These are phyloP conservation scores for Yponomeuta cagnagella DNA, from an alignment of 2,888 invertebrate genomes.

Conservation along the genomic window DNA sequence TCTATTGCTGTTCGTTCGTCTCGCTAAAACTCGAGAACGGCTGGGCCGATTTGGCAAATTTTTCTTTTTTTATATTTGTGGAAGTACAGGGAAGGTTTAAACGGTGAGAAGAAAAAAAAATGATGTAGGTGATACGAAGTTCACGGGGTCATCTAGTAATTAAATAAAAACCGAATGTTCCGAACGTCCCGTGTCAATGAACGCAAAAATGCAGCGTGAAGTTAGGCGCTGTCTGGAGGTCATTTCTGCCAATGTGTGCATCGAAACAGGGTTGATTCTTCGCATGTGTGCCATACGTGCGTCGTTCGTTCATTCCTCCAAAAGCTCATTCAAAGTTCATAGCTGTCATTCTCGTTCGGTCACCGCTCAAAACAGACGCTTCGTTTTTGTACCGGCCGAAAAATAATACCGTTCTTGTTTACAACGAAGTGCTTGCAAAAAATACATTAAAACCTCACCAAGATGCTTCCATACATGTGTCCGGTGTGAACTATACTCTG, in stretches of 20 bases:
- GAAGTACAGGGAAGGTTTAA: too few species aligned
- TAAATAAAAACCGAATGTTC: conserved; percentile 28
- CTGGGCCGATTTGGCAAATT: too few species aligned
- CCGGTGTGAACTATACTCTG: background rate
- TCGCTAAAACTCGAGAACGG: too few species aligned
- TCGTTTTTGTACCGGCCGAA: background rate
- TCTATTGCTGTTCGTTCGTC: too few species aligned
- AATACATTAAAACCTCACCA: background rate
- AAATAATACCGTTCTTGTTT: background rate
- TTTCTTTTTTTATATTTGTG: too few species aligned
- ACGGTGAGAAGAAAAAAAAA: too few species aligned
- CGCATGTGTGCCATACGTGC: background rate
- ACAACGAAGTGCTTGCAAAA: background rate
- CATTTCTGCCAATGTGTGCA: background rate
- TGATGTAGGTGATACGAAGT: too few species aligned
- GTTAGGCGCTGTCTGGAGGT: conserved; percentile 56
- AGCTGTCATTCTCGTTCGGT: conserved; percentile 20
- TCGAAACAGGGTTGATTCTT: background rate
- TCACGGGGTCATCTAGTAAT: too few species aligned
- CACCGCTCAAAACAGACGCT: conserved; percentile 22
- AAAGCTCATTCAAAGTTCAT: conserved; percentile 21
- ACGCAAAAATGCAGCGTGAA: conserved; percentile 48
- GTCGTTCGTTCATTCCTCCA: conserved; percentile 15
- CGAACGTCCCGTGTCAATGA: conserved; percentile 3
- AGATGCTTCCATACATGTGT: background rate